Evolutionary conservation across 2,797 vertebrate species (phyloP), one percentile per base, ranked within the genome.

Genomic region (Peromyscus aztecus): DNA sequence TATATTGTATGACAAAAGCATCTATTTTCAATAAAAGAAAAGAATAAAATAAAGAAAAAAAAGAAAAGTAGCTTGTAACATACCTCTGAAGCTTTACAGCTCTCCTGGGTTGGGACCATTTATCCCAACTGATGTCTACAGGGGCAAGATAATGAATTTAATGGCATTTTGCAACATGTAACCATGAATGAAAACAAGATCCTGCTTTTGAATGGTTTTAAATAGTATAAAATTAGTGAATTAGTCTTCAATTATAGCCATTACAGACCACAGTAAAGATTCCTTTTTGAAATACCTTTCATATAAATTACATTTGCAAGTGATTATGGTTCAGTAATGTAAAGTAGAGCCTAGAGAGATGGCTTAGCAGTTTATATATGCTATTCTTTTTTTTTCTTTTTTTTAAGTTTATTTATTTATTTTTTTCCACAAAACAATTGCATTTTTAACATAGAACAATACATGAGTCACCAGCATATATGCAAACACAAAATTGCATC

Each of bases 271-370:
- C 1, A 75, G 77, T 52, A 61, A 14, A 73, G 52, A 55, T 89
- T 92, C 89, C 77, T 90, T 97, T 95, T 83, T n/a, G 73, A 83
- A 89, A 24, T 90, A 78, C 34, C 9, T 59, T 94, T 83, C 27
- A 59, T 52, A 57, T 71, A 92, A 69, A 69, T 89, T 92, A 63
- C 19, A 71, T 89, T 92, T 82, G 55, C 67, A 31, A 43, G 24
- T 49, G 7, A 89, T 61, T 81, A 94, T 59, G 4, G 31, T 86
- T 97, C 57, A 92, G 85, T 21, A 17, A 82, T 92, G 37, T 73
- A 78, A 86, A 80, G 52, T 11, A 81, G 21, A 57, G 13, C 19
- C 46, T 49, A 27, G 29, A 34, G 14, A 52, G 8, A 31, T 31
- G 46, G 29, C 24, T 77, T 77, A 77, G 16, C 27, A 77, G 29